These are phyloP conservation scores for Paragorgia papillata DNA, from an alignment of 92 coral and sea anemone species.

Conservation along the genomic window DNA sequence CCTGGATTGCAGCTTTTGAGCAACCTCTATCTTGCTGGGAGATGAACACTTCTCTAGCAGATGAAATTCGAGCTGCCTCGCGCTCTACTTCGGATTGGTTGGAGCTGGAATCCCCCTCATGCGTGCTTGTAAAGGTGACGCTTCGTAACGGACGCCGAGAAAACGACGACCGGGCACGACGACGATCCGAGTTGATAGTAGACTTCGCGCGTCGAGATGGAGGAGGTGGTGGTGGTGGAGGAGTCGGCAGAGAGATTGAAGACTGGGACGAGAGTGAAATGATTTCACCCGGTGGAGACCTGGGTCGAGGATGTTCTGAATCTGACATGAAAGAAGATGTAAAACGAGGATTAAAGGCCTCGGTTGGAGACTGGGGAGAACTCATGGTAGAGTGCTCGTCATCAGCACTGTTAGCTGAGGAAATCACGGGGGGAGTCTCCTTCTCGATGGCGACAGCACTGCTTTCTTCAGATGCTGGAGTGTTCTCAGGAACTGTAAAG, in stretches of 20 bases:
- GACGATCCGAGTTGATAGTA: not conserved
- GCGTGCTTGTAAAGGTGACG: conserved; percentile 22
- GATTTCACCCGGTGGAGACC: not conserved
- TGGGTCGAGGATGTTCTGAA: not conserved
- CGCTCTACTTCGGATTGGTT: no score
- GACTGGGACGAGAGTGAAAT: conserved; percentile 20
- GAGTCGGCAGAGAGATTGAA: conserved; percentile 27
- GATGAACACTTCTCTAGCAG: no score
- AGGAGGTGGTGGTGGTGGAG: conserved; percentile 14
- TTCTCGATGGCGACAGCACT: not conserved
- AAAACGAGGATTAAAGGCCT: not conserved
- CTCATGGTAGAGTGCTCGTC: not conserved
- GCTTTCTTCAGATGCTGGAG: not conserved
- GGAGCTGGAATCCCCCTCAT: no score
- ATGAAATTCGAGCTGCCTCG: no score
- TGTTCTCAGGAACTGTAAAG: no score
- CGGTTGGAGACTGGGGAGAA: not conserved
- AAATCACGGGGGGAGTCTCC: not conserved
- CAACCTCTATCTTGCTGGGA: no score
- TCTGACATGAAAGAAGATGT: not conserved
- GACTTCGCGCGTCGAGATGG: not conserved
- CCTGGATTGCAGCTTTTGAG: no score
- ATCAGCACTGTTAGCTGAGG: not conserved
- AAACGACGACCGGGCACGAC: not conserved
- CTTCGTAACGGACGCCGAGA: conserved; percentile 28